These are phyloP conservation scores for Prorops nasuta DNA, from an alignment of 1,140 invertebrate species.

Conservation along the genomic window DNA sequence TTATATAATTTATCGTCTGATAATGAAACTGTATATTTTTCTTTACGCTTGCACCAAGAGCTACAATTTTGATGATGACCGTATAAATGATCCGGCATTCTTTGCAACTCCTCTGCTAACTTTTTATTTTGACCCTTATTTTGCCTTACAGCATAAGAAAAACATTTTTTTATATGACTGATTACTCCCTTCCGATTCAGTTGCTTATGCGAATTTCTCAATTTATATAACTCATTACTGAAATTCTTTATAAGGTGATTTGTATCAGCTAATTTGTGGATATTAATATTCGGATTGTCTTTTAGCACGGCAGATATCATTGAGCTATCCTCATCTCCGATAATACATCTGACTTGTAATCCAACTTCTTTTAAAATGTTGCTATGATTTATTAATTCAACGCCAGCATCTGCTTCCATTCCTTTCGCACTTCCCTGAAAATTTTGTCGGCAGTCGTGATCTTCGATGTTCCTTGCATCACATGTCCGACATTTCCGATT, in stretches of 20 bases:
- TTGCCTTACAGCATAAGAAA: constrained; percentile 19
- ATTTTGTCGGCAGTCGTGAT: constrained; percentile 15
- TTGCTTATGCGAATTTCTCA: constrained; percentile 11
- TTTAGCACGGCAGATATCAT: constrained; percentile 16
- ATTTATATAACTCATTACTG: constrained; percentile 15
- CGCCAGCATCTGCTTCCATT: constrained; percentile 25
- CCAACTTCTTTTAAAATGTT: constrained; percentile 16
- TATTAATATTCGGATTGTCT: constrained; percentile 5
- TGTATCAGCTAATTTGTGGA: constrained; percentile 23
- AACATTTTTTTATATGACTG: constrained; percentile 23
- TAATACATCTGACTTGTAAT: constrained; percentile 14
- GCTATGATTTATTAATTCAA: constrained; percentile 18
- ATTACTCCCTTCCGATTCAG: constrained; percentile 17
- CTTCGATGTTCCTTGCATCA: constrained; percentile 7
- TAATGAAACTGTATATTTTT: constrained; percentile 8
- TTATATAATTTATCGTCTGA: constrained; percentile 5
- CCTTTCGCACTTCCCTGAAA: constrained; percentile 22
- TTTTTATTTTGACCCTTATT: constrained; percentile 16
- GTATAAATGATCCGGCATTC: constrained; percentile 21
- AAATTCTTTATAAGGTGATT: constrained; percentile 28
- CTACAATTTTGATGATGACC: constrained; percentile 23
- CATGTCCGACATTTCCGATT: constrained; percentile 13
- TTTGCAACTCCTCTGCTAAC: constrained; percentile 11
- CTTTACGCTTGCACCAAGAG: constrained; percentile 14
- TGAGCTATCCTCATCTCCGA: constrained; percentile 24